Base-by-base conservation (phyloP, 2,113 vertebrate genomes). In the Sialia sialis region DNA sequence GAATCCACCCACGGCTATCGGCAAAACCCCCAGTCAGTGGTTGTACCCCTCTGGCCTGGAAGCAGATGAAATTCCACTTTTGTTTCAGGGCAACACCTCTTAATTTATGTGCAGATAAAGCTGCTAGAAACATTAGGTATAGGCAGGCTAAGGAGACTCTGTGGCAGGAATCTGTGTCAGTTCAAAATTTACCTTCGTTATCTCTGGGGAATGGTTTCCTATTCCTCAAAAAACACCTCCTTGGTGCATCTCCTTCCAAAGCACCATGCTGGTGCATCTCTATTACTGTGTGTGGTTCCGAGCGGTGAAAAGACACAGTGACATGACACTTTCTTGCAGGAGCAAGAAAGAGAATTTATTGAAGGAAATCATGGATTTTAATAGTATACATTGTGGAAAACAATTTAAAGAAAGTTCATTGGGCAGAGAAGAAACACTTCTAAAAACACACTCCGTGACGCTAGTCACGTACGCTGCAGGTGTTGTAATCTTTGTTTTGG, bases 1-100 rank as follows among this genome's bases (percentile, higher is more conserved):
- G 39, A 49, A 19, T 54, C 25, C 26, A 19, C 58, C 7, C 32
- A 23, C 49, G 49, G 17, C 68, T 54, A 3, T 41, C 0, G 0
- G 43, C 43, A 73, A 44, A 30, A 25, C 8, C 13, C 4, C 0
- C 4, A 13, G 56, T 1, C 30, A 21, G 27, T 43, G 13, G 7
- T 43, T 88, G 20, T 76, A 46, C 26, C 22, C 16, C 18, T 70
- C 52, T 55, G 52, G 38, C 48, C n/a, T 73, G 58, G 32, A 60
- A 83, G 30, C 27, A 70, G 44, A 48, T 2, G 3, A 32, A 69
- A 64, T 63, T 68, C 44, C n/a, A 41, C 0, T 1, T 30, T 55
- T 39, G 19, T 72, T 91, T 67, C n/a, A 38, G 48, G 26, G 38
- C 39, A 79, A 6, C 32, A 12, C 11, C 4, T 20, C 19, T 80